A percentile compares a stretch with the other conserved stretches of the same genome.
These are phyloP conservation scores for Spodoptera littoralis DNA, from an alignment of 2,888 invertebrate genomes.

Conservation along the genomic window DNA sequence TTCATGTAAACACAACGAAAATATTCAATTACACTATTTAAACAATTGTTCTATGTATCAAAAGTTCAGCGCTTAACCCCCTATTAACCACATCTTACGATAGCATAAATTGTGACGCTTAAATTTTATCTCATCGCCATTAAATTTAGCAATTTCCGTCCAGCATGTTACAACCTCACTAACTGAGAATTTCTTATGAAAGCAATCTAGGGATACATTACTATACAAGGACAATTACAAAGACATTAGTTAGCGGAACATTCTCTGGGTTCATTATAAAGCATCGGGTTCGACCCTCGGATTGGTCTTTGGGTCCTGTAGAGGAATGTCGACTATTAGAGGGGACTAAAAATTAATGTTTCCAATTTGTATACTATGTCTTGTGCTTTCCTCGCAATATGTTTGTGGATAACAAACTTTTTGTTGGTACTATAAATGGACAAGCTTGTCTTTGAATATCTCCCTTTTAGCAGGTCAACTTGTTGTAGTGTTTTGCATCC, in stretches of 20 bases:
- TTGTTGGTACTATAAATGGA: conserved; percentile 3
- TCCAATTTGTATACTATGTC: conserved; percentile 59
- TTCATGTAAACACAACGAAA: too few relatives aligned
- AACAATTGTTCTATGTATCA: too few relatives aligned
- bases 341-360: conserved; percentile 65
- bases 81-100: conserved; percentile 24
- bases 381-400: conserved; percentile 18
- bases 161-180: conserved; percentile 14
- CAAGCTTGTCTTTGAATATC: too few relatives aligned
- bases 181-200: conserved; percentile 48
- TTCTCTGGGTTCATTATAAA: conserved; percentile 73
- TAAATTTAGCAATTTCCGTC: conserved; percentile 38
- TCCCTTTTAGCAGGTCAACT: too few relatives aligned
- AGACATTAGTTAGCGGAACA: conserved; percentile 68
- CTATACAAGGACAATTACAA: conserved; percentile 66
- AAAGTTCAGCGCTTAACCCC: conserved; percentile 7
- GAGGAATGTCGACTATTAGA: conserved; percentile 76
- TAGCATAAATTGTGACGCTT: conserved; percentile 49
- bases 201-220: conserved; percentile 48
- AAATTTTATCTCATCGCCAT: conserved; percentile 50
- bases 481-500: too few relatives aligned
- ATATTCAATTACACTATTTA: too few relatives aligned
- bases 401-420: conserved; percentile 28
- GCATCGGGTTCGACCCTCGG: conserved; percentile 68
- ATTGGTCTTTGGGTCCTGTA: conserved; percentile 60